A percentile compares a stretch with the other conserved stretches of the same genome.
These are phyloP conservation scores for Phortica okadai DNA, from an alignment of 2,888 invertebrate species.

Conservation along the genomic window DNA sequence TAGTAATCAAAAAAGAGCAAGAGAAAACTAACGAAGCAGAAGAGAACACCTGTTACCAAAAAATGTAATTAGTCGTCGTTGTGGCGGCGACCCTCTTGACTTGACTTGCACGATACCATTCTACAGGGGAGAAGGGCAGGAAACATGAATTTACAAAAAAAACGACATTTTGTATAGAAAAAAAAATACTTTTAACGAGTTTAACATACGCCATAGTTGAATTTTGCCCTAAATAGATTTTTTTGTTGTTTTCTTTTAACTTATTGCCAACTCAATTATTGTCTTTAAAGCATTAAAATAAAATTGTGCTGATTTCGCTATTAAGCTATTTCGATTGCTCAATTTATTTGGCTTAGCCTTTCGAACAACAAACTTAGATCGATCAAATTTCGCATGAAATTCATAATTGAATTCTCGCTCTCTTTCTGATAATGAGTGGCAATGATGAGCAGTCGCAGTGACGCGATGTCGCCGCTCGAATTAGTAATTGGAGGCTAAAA, in stretches of 20 bases:
- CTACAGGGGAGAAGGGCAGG: no score
- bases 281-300: not conserved
- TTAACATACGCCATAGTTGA: no score
- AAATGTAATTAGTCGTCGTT: slow-evolving; percentile 13
- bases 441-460: not conserved
- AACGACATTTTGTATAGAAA: no score
- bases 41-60: slow-evolving; percentile 50
- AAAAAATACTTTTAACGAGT: no score
- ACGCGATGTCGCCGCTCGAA: not conserved
- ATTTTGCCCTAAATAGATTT: not conserved
- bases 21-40: slow-evolving; percentile 51
- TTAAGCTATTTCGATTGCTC: slow-evolving; percentile 8
- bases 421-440: not conserved
- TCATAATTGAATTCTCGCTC: not conserved
- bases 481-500: slow-evolving; percentile 10
- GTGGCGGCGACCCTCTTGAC: not conserved
- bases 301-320: not conserved
- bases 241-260: not conserved
- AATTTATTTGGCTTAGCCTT: slow-evolving; percentile 12
- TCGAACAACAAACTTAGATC: not conserved
- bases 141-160: no score
- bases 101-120: no score
- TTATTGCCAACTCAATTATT: not conserved
- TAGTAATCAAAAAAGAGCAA: not conserved
- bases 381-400: slow-evolving; percentile 5